Conservation (phyloP, 2,888 invertebrate species). For the Blastobasis adustella region DNA sequence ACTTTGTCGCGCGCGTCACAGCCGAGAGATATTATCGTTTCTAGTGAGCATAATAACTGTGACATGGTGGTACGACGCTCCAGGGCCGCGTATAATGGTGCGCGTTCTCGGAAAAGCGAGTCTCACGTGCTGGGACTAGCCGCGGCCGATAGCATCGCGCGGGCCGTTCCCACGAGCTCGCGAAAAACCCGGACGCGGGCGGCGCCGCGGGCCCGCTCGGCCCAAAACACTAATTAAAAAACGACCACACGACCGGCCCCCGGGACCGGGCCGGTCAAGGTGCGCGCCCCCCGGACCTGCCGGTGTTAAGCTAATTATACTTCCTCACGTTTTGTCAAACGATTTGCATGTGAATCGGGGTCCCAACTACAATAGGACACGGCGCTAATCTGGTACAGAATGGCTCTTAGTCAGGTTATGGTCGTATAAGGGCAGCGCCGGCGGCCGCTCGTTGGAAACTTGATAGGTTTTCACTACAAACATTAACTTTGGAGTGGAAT, state of each 20-base stretch:
- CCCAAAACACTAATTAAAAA: slow-evolving; percentile 68
- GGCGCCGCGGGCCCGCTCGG: slow-evolving; percentile 41
- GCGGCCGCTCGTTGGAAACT: slow-evolving; percentile 53
- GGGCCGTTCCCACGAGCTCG: slow-evolving; percentile 61
- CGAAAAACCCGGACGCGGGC: slow-evolving; percentile 62
- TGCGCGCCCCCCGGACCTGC: slow-evolving; percentile 39
- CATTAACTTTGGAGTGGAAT: slow-evolving; percentile 44
- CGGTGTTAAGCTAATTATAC: slow-evolving; percentile 66
- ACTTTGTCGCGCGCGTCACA: slow-evolving; percentile 55
- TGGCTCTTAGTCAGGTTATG: slow-evolving; percentile 37
- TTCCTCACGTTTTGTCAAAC: slow-evolving; percentile 67
- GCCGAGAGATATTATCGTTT: slow-evolving; percentile 65
- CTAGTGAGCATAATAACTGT: slow-evolving; percentile 71
- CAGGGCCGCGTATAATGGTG: slow-evolving; percentile 62
- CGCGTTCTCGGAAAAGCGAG: slow-evolving; percentile 63
- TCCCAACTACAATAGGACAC: slow-evolving; percentile 50
- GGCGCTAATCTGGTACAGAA: slow-evolving; percentile 46
- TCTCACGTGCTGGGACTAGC: slow-evolving; percentile 51
- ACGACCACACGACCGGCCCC: slow-evolving; percentile 58
- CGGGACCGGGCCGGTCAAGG: slow-evolving; percentile 41
- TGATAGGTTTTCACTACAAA: slow-evolving; percentile 64
- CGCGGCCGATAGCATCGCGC: slow-evolving; percentile 35
- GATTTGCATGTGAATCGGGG: slow-evolving; percentile 68
- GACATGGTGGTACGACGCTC: slow-evolving; percentile 65
- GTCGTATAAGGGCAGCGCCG: slow-evolving; percentile 31